phyloP scores from a whole-genome alignment of 2,888 invertebrate species.

The Cosmopolites sordidus region DNA sequence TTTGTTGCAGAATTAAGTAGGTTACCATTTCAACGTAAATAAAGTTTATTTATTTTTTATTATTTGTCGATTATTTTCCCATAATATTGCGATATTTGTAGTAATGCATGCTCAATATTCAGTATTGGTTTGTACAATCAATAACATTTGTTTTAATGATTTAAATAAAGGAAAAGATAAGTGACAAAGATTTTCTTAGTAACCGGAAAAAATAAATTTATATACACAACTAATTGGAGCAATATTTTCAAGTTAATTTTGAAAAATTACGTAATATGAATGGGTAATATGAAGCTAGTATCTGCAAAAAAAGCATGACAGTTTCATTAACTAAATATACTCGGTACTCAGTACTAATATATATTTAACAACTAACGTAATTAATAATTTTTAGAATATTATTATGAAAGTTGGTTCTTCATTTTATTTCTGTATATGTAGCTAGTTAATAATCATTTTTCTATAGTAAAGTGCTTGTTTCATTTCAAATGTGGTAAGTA shows the following conservation, averaged over 20 bases:
- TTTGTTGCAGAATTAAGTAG: conserved; percentile 2
- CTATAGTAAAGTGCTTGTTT: neutral
- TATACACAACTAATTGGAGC: too few species aligned
- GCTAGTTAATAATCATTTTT: neutral
- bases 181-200: too few species aligned
- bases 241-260: too few species aligned
- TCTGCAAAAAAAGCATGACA: conserved; percentile 5
- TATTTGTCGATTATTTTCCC: conserved; percentile 23
- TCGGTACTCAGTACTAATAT: conserved; percentile 11
- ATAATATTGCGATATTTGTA: neutral
- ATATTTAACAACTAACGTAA: conserved; percentile 7
- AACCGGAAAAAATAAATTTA: too few species aligned
- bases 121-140: too few species aligned
- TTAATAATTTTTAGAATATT: too few species aligned
- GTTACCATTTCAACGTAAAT: conserved; percentile 19
- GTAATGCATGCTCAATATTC: too few species aligned
- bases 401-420: conserved; percentile 7
- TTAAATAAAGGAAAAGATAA: too few species aligned
- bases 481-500: neutral
- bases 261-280: too few species aligned
- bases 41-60: conserved; percentile 21
- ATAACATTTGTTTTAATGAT: too few species aligned
- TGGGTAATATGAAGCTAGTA: too few species aligned
- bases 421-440: neutral
- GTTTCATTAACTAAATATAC: neutral